Conservation (phyloP, 2,797 vertebrate genomes). For the Hipposideros larvatus region DNA sequence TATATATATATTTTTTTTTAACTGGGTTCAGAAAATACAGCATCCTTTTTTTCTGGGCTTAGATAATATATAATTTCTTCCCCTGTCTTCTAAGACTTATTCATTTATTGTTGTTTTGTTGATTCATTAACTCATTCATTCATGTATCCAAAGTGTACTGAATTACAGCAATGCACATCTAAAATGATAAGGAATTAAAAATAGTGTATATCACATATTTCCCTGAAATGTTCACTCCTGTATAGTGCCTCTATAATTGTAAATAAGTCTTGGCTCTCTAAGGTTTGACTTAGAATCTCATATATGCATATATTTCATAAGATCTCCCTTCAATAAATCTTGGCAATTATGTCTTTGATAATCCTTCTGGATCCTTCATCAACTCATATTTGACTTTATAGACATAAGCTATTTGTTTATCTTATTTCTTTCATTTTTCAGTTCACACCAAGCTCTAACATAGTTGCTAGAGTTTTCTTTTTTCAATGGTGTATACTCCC, state of each 20-base stretch:
- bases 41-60: background rate
- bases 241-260: background rate
- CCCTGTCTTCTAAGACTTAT: background rate
- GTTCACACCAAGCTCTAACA: background rate
- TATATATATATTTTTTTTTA: background rate
- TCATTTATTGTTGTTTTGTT: background rate
- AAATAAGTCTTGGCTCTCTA: background rate
- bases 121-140: background rate
- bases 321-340: background rate
- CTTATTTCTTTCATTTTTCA: background rate
- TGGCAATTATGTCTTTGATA: background rate
- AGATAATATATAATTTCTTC: background rate
- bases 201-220: background rate
- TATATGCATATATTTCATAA: background rate
- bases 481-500: background rate
- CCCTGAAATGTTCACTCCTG: background rate
- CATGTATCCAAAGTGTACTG: background rate
- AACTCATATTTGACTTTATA: background rate
- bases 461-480: background rate
- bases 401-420: background rate
- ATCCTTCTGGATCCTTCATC: background rate
- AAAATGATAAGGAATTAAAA: background rate
- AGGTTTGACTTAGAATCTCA: background rate
- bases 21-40: background rate
- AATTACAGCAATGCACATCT: background rate